These are phyloP conservation scores for Scaeva pyrastri DNA, from an alignment of 2,888 invertebrate species.

Conservation along the genomic window DNA sequence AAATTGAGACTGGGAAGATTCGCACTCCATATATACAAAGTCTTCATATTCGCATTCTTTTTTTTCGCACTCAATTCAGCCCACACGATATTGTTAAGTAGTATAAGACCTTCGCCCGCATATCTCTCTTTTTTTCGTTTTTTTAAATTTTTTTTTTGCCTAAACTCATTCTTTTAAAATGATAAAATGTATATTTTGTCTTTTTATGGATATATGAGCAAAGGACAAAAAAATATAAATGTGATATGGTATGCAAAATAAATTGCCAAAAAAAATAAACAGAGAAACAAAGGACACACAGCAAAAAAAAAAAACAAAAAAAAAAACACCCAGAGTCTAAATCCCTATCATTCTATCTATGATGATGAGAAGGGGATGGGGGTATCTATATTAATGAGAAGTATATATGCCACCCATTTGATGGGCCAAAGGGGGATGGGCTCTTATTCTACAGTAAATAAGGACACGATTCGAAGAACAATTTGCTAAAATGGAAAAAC, in stretches of 20 bases:
- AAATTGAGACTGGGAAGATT: constrained; percentile 67
- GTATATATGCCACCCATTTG: constrained; percentile 3
- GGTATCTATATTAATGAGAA: constrained; percentile 19
- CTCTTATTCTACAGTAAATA: constrained; percentile 14
- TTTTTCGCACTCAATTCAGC: constrained; percentile 43
- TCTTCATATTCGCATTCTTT: constrained; percentile 3
- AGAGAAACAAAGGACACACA: constrained; percentile 46
- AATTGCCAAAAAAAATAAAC: constrained; percentile 50
- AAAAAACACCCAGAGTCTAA: constrained; percentile 46
- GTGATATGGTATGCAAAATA: constrained; percentile 51
- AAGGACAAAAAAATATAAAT: constrained; percentile 20
- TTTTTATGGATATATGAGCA: constrained; percentile 51
- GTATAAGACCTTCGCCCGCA: constrained; percentile 7
- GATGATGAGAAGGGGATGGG: too few species aligned
- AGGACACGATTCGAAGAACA: constrained; percentile 63
- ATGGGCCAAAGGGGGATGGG: neutral
- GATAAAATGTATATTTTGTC: constrained; percentile 50
- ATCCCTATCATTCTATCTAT: constrained; percentile 39
- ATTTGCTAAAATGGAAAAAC: constrained; percentile 70
- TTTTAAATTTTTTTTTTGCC: neutral
- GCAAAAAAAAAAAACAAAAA: constrained; percentile 38
- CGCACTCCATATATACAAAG: constrained; percentile 38
- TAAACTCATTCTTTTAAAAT: constrained; percentile 8
- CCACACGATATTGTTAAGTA: constrained; percentile 33
- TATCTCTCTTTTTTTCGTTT: constrained; percentile 33